Conservation (phyloP, 2,113 vertebrate genomes). For the Takifugu bimaculatus region DNA sequence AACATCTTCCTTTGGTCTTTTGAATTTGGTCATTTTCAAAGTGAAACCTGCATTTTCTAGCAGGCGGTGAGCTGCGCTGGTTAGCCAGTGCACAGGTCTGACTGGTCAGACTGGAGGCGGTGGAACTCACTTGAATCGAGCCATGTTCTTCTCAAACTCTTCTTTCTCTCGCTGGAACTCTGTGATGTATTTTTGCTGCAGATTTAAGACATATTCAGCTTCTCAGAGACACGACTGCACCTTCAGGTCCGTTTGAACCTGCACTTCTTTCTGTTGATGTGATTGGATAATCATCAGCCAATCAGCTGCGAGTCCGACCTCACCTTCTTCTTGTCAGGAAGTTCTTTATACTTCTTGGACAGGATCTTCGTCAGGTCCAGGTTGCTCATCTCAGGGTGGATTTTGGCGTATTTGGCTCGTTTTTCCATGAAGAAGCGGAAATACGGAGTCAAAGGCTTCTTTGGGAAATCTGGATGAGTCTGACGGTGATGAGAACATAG, state of each 20-base stretch:
- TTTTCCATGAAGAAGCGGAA: slow-evolving; percentile 83
- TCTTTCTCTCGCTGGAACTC: slow-evolving; percentile 79
- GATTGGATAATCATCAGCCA: no score
- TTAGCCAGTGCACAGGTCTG: no score
- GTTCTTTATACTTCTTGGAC: slow-evolving; percentile 81
- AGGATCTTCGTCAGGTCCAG: slow-evolving; percentile 81
- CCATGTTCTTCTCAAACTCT: slow-evolving; percentile 79
- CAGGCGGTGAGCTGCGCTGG: no score
- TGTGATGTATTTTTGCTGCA: slow-evolving; percentile 77
- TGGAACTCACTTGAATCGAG: slow-evolving; percentile 74
- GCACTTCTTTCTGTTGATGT: no score
- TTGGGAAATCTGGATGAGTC: slow-evolving; percentile 81
- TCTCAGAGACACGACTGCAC: no score
- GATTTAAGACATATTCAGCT: no score
- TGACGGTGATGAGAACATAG: slow-evolving; percentile 19
- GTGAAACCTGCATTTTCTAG: no score
- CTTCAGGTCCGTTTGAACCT: no score
- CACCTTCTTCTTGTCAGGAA: slow-evolving; percentile 79
- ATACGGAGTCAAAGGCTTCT: slow-evolving; percentile 79
- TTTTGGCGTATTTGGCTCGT: slow-evolving; percentile 80
- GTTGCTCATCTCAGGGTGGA: slow-evolving; percentile 82
- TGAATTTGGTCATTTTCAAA: no score
- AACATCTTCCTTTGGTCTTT: no score
- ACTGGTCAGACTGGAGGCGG: background rate
- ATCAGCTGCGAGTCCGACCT: background rate